A percentile compares a stretch with the other conserved stretches of the same genome.
Conservation (phyloP, 2,888 invertebrate species). For the Smittia sp. region DNA sequence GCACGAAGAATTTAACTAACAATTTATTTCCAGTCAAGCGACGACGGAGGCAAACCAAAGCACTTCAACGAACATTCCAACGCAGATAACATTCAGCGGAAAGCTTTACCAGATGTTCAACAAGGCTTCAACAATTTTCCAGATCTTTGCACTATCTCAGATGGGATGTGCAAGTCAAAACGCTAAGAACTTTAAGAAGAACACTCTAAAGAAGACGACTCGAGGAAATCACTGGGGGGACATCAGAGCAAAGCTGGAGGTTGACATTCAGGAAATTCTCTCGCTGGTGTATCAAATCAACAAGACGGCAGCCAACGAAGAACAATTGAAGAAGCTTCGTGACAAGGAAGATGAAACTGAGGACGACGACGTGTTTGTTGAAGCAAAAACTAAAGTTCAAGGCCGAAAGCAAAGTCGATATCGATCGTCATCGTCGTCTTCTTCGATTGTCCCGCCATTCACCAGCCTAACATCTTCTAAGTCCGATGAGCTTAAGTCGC, state of each 20-base stretch:
- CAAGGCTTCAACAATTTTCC: slow-evolving; percentile 83
- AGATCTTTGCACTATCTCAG: slow-evolving; percentile 89
- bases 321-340: slow-evolving; percentile 6
- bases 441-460: not conserved
- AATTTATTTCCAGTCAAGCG: not conserved
- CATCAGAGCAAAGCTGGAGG: slow-evolving; percentile 85
- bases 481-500: slow-evolving; percentile 43
- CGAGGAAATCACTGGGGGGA: slow-evolving; percentile 96
- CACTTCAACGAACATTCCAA: not conserved
- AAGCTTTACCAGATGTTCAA: slow-evolving; percentile 63
- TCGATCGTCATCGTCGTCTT: slow-evolving; percentile 29
- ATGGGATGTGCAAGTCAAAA: slow-evolving; percentile 76
- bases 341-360: slow-evolving; percentile 21
- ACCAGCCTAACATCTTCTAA: slow-evolving; percentile 6
- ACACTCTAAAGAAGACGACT: slow-evolving; percentile 77
- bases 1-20: too few species aligned
- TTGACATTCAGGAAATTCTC: slow-evolving; percentile 48
- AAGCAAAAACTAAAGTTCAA: not conserved
- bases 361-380: slow-evolving; percentile 26
- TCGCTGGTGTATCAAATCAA: slow-evolving; percentile 1
- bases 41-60: not conserved
- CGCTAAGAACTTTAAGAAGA: slow-evolving; percentile 61
- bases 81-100: not conserved
- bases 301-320: slow-evolving; percentile 12
- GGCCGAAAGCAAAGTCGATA: slow-evolving; percentile 22